Evolutionary conservation across 2,113 vertebrate species (phyloP), one percentile per base, ranked within the genome.

Genomic region (Reinhardtius hippoglossoides): DNA sequence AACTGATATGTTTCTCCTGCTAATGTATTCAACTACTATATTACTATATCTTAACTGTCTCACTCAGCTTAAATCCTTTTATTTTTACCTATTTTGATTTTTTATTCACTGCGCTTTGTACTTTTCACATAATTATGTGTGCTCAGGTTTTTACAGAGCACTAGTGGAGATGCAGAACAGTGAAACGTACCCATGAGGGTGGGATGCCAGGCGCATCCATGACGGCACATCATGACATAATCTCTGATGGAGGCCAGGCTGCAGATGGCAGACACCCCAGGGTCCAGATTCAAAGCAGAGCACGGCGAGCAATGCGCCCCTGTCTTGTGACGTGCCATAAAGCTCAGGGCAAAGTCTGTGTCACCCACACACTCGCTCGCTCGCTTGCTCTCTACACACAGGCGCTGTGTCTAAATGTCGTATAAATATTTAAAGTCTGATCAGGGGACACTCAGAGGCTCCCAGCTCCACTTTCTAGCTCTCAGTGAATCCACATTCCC

Each of bases 341-440:
- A 71, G 85, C 86, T 83, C 65, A 27, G 74, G 71, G 81, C 72
- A 66, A 65, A 66, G 42, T 76, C 57, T 76, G 18, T 14, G 37
- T 23, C 21, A 60, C 58, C 18, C 58, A 60, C 27, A 35, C 26
- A 35, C 35, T 27, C 24, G 9, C 62, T 7, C 20, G 13, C 70
- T 31, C 67, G 55, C 35, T 37, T 7, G 35, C 40, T 42, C 40
- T 13, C 40, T 35, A 78, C 55, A 72, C 50, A 72, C 64, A 58
- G 69, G 67, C 79, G 65, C 66, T 67, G 67, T 83, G 80, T 76
- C 87, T 83, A 87, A 85, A 90, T 88, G 82, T 71, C 78, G 67
- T 70, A 81, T 88, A 80, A 89, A 91, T 89, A 90, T 91, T 92
- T 87, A 72, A 88, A 72, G 73, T 78, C 67, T 70, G 81, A 89